Evolutionary conservation across 2,888 invertebrate genomes (phyloP), one percentile per base, ranked within the genome.

Genomic region (Argyra leucocephala): DNA sequence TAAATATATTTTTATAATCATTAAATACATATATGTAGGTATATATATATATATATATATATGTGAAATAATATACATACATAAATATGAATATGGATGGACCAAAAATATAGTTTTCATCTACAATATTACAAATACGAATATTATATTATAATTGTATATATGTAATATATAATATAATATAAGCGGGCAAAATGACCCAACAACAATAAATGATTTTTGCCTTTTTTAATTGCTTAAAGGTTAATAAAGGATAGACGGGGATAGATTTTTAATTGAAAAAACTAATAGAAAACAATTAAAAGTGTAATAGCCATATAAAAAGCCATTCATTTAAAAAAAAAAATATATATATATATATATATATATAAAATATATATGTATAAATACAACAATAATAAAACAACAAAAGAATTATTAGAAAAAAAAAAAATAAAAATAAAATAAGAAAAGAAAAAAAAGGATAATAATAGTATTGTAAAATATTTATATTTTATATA

Each of bases 191-290:
- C 18, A 48, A 48, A 48, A 48, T 48, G 9, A 48, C 48, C 48
- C n/a, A 48, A 48, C 12, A 9, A 37, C 3, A 15, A 48, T 18
- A 12, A 48, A 48, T 48, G 48, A 48, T 48, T 48, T 48, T 48
- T 48, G 48, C 48, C 48, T 48, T 48, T 48, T 48, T 48, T 48
- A 48, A 48, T 48, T 48, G 48, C 48, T 48, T 48, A 48, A 48
- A 48, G 48, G 48, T 48, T 48, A 48, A 48, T 48, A 48, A 48
- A 18, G 48, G 48, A 48, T 48, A 48, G 48, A 48, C 48, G 48
- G 48, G 48, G 7, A 48, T 48, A 48, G n/a, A 48, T 48, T 48
- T 26, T 48, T 48, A 48, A 48, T 48, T 48, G 48, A 48, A 48
- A 48, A 48, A 48, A 48, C 48, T 48, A 48, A 48, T 48, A 48